Evolutionary conservation across 2,797 vertebrate species (phyloP).

Genomic region (Enteromius argenteus): DNA sequence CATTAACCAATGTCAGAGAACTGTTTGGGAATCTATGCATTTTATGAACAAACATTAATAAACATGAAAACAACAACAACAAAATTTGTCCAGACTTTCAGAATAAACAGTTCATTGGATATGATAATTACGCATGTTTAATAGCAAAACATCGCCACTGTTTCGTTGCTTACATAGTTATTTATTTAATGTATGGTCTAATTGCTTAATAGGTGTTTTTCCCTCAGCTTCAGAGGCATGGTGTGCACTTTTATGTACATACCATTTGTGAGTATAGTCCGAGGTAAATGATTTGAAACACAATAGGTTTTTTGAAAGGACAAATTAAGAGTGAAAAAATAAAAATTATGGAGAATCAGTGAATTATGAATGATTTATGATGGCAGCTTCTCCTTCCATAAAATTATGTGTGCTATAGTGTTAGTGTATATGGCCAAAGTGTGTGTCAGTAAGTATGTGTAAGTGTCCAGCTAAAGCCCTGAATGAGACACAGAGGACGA

Average conservation of each 20-base stretch:
- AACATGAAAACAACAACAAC: neutral
- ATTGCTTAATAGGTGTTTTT: neutral
- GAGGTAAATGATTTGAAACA: neutral
- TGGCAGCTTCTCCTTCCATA: neutral
- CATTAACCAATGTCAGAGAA: too few species aligned
- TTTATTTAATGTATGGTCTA: neutral
- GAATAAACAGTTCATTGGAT: neutral
- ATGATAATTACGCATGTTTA: neutral
- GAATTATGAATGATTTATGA: neutral
- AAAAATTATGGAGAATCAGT: neutral
- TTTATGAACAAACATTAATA: neutral
- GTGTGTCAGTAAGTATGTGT: conserved; percentile 16
- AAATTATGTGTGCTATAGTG: conserved; percentile 38
- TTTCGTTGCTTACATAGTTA: neutral
- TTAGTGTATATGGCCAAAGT: conserved; percentile 37
- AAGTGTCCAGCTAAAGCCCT: conserved; percentile 13
- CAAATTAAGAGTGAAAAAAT: neutral
- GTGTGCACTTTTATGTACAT: neutral
- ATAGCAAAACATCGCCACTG: neutral
- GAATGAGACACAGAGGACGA: conserved; percentile 21
- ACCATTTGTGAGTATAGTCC: neutral
- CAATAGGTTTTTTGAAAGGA: neutral
- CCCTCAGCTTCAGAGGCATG: neutral
- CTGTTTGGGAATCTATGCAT: neutral
- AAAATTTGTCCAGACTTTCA: neutral